Percentiles rank a stretch among this genome's conserved stretches.
Evolutionary conservation across 2,113 vertebrate species (phyloP).

Genomic region (Serinus canaria): DNA sequence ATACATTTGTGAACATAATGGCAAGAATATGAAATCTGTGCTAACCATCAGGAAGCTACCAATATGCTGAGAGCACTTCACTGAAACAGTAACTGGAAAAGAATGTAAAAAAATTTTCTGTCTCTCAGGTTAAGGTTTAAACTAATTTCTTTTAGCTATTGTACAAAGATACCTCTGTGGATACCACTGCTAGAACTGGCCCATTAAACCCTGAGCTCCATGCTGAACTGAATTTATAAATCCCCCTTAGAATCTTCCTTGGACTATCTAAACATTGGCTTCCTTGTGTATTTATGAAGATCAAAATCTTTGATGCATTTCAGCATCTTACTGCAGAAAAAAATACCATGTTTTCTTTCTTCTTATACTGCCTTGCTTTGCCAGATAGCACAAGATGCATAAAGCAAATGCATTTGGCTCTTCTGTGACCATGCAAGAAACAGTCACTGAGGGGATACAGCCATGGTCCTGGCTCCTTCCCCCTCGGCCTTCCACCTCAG

Average conservation of each 20-base stretch:
- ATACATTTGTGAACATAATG: background rate
- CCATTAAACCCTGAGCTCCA: background rate
- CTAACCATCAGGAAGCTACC: background rate
- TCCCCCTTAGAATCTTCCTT: background rate
- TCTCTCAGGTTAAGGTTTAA: background rate
- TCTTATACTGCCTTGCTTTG: background rate
- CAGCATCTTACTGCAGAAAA: background rate
- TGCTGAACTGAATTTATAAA: background rate
- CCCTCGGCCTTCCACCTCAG: background rate
- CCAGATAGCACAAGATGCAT: background rate
- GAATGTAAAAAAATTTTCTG: background rate
- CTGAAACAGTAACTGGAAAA: background rate
- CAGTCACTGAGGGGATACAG: background rate
- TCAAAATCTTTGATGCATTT: background rate
- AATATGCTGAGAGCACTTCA: background rate
- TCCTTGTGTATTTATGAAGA: background rate
- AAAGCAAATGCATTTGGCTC: background rate
- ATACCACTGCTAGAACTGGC: background rate
- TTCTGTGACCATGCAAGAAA: background rate
- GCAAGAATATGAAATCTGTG: background rate
- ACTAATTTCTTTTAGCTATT: background rate
- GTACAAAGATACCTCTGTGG: background rate
- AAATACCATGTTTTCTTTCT: background rate
- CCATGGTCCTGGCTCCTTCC: background rate
- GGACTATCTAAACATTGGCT: background rate